Evolutionary conservation across 2,113 vertebrate species (phyloP), one percentile per base, ranked within the genome.

Genomic region (Microtus pennsylvanicus): DNA sequence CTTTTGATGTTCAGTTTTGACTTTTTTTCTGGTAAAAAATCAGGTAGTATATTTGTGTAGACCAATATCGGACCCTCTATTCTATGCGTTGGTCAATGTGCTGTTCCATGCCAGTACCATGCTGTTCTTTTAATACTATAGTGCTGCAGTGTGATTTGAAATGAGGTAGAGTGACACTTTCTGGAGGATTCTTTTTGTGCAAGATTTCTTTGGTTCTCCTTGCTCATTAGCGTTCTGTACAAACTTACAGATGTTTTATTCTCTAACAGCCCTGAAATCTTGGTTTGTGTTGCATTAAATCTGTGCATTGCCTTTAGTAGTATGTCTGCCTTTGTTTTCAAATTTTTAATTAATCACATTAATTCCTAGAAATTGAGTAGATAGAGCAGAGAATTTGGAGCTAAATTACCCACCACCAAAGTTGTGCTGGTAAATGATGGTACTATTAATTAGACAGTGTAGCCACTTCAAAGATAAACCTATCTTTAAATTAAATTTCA

Each of bases 301-400:
- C 50, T 55, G 33, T 55, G 9, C 1, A 3, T 11, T 55, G 50
- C 9, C 33, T n/a, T 81, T 58, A 81, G 33, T 58, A 7, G 35
- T 5, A 58, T n/a, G 52, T 22, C 78, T 81, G 81, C n/a, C 58
- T 42, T 63, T 63, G 58, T 63, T 63, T 42, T 28, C n/a, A 50
- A 92, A 7, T 3, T 42, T 85, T 88, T 63, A 35, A 88, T 65
- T 88, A 35, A 89, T 70, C 72, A 28, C 87, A 61, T 47, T 50
- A 38, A 91, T 77, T 95, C 30, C 65, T 85, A 80, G 33, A 87
- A 97, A 77, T 91, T 91, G 77, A 90, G 76, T 87, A 76, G 35
- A 14, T 65, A 80, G 55, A 5, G 52, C 45, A 93, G 93, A 35
- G 2, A n/a, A 52, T 47, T 93, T 93, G 70, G 83, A 74, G 75